Conservation (phyloP, 2,113 vertebrate genomes). For the Ptilorrhoa leucosticta region DNA sequence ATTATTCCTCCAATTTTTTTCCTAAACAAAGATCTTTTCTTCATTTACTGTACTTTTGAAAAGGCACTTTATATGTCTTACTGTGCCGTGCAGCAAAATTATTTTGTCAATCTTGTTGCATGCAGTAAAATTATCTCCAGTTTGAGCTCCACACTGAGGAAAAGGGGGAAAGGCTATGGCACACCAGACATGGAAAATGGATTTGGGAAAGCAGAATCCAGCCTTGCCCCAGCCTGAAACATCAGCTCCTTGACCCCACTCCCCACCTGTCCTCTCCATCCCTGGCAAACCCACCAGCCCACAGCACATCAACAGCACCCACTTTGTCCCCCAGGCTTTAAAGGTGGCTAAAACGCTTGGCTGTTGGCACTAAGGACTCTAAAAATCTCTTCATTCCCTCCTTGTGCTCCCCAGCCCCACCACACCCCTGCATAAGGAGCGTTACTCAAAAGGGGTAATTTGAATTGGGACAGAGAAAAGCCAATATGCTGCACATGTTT, state of each 20-base stretch:
- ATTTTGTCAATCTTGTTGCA: background rate
- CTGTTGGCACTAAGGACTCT: background rate
- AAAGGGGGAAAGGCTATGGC: background rate
- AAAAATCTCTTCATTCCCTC: background rate
- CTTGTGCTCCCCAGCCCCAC: background rate
- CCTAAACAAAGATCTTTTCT: background rate
- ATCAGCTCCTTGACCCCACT: background rate
- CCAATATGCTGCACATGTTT: fast-evolving
- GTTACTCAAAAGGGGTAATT: background rate
- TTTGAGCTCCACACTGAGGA: background rate
- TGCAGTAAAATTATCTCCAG: background rate
- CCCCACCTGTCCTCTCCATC: background rate
- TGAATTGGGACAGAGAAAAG: background rate
- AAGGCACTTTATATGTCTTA: background rate
- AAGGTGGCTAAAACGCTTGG: background rate
- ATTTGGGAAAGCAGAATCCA: background rate
- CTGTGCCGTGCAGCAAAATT: background rate
- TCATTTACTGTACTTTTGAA: background rate
- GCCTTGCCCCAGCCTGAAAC: background rate
- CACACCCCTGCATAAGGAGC: fast-evolving
- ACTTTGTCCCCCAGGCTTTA: background rate
- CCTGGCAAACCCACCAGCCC: background rate
- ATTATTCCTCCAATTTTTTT: background rate
- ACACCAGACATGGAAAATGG: background rate
- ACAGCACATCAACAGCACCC: background rate